Evolutionary conservation across 2,113 vertebrate genomes (phyloP), one percentile per base, ranked within the genome.

Genomic region (Chaetorhynchus papuensis): DNA sequence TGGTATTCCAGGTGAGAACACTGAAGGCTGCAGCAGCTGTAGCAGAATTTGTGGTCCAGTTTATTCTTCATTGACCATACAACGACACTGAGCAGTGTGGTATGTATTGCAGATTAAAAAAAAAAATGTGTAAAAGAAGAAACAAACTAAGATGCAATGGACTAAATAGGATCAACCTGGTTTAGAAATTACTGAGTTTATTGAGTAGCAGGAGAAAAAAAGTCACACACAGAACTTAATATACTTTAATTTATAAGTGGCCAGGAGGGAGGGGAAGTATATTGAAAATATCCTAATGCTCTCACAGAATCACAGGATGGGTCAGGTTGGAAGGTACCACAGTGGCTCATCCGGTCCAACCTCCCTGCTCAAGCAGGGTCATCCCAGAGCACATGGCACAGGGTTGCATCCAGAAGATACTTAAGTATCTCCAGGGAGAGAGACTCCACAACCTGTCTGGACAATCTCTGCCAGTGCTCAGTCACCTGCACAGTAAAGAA

Each of bases 231-330:
- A 21, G 31, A 37, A 42, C 15, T 19, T 60, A 45, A 31, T 71
- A 19, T 6, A 15, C 16, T 64, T 11, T 50, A 35, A 31, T 52
- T 56, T 59, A 1, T 31, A 33, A 44, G 30, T n/a, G 8, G 15
- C 20, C 1, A 1, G 14, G 24, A 33, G 13, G 15, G 10, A 44
- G 37, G 3, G 15, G 8, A 24, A 20, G 3, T 9, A 9, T 27
- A 16, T 1, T 44, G 52, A 71, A 75, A 79, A 79, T n/a, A 56
- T 10, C 14, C 4, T n/a, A 15, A 66, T 61, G 45, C 53, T 83
- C 9, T 54, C 39, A 41, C 15, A 31, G 39, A 41, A 41, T n/a
- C 61, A 75, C 28, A 30, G 16, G 11, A 68, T 54, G 30, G 42
- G n/a, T 53, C n/a, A 47, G n/a, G 21, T 22, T 60, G 61, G 39